Base-by-base conservation (phyloP, 2,888 invertebrate species). In the Schizotus pectinicornis region DNA sequence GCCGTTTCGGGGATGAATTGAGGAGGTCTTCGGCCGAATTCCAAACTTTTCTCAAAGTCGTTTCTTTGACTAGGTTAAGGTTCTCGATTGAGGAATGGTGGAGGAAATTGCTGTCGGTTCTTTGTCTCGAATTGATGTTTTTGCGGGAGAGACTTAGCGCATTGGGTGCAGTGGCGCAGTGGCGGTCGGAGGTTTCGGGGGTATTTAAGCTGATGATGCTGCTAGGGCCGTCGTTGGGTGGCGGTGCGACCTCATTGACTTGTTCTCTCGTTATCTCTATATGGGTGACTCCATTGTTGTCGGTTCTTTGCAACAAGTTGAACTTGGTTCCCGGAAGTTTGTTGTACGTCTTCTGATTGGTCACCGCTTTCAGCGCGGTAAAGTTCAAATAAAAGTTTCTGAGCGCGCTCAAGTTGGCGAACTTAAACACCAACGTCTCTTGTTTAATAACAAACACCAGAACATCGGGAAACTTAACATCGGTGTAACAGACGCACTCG, bases 251-350 rank as follows among this genome's bases (percentile, higher is more conserved):
- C 37, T 55, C 56, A 30, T 63, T 64, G 47, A 67, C 65, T n/a
- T 74, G 67, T 50, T 72, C 68, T 46, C 74, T 69, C 12, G 74
- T 74, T 12, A 83, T 80, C 63, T 82, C 81, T 49, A 83, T 82
- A 64, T 83, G 82, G 1, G 82, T 83, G 1, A 82, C 77, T 5
- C 82, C 82, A 67, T 82, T 81, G 11, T 75, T 75, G 63, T 82
- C 82, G 22, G 81, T 81, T 39, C 81, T 74, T 61, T 82, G 82
- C 12, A 82, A 66, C 41, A 82, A 67, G 66, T 81, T 82, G 67
- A 80, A 82, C 50, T 72, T 74, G 8, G 68, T 63, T 56, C 58
- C 56, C 7, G 65, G 34, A 49, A 65, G 67, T 53, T 70, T 76
- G 36, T 70, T 71, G 62, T 76, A 77, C n/a, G 71, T 69, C 61